phyloP scores from a whole-genome alignment of 2,797 vertebrate species.

The Calcarius lapponicus region DNA sequence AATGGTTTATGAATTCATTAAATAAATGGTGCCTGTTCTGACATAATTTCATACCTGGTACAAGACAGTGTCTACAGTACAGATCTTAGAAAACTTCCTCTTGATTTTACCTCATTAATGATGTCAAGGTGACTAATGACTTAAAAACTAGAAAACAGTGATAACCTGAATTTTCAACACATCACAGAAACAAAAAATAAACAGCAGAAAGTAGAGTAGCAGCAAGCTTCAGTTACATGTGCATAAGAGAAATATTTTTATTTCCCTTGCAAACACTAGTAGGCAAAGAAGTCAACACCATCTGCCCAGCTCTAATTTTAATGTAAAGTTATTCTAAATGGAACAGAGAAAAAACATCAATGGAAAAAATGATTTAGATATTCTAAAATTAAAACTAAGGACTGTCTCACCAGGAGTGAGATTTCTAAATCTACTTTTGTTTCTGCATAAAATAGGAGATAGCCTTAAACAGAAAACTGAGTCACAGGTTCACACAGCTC shows the following conservation, averaged over 20 bases:
- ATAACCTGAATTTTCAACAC: not conserved
- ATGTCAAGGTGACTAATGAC: not conserved
- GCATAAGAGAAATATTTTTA: conserved; percentile 48
- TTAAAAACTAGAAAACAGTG: not conserved
- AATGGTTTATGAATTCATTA: not conserved
- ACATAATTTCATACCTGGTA: not conserved
- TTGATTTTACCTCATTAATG: not conserved
- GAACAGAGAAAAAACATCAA: conserved; percentile 4
- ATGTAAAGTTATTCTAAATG: conserved; percentile 34
- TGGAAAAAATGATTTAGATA: not conserved
- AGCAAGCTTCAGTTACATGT: not conserved
- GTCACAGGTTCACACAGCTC: not conserved
- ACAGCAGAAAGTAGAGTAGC: not conserved
- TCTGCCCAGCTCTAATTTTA: conserved; percentile 41
- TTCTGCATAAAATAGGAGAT: not conserved
- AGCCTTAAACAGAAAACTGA: not conserved
- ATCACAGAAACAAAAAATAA: not conserved
- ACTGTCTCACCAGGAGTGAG: not conserved
- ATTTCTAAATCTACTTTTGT: not conserved
- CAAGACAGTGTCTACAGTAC: not conserved
- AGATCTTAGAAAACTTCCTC: not conserved
- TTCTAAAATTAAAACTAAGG: not conserved
- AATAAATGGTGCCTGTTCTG: not conserved
- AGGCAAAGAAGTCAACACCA: conserved; percentile 40
- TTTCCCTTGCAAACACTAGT: conserved; percentile 41